A percentile compares a stretch with the other conserved stretches of the same genome.
Conservation (phyloP, 92 coral and sea anemone species). For the Porites divaricata region DNA sequence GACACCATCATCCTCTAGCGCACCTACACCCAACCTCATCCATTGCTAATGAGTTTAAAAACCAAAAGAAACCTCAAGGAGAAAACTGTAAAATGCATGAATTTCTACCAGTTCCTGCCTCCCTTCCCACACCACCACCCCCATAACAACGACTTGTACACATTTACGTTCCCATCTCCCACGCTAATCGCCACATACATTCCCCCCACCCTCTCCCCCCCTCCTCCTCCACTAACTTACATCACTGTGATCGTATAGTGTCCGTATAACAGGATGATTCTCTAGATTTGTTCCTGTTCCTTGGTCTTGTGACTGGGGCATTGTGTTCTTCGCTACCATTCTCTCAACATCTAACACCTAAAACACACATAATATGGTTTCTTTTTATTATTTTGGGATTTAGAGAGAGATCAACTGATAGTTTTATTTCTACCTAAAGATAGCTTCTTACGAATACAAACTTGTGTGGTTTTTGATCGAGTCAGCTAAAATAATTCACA, state of each 20-base stretch:
- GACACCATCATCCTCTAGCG: no score
- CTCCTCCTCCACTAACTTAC: slow-evolving; percentile 29
- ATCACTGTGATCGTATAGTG: slow-evolving; percentile 93
- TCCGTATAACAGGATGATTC: slow-evolving; percentile 95
- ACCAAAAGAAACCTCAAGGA: no score
- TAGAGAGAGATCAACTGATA: not conserved
- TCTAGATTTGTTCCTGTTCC: slow-evolving; percentile 88
- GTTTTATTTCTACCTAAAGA: not conserved
- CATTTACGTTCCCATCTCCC: no score
- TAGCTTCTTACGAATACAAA: not conserved
- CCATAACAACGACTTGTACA: no score
- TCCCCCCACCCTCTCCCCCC: not conserved
- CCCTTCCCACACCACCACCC: no score
- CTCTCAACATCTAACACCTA: slow-evolving; percentile 97
- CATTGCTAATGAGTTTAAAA: no score
- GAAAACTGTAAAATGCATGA: no score
- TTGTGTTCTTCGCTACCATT: slow-evolving; percentile 97
- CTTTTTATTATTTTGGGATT: not conserved
- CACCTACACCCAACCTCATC: no score
- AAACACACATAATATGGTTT: not conserved
- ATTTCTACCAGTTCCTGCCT: no score
- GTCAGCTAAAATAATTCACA: no score
- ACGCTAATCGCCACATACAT: not conserved
- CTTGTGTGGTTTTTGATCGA: no score
- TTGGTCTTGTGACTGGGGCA: slow-evolving; percentile 95